These are phyloP conservation scores for Cephus nigrinus DNA, from an alignment of 2,888 invertebrate genomes.

Conservation along the genomic window DNA sequence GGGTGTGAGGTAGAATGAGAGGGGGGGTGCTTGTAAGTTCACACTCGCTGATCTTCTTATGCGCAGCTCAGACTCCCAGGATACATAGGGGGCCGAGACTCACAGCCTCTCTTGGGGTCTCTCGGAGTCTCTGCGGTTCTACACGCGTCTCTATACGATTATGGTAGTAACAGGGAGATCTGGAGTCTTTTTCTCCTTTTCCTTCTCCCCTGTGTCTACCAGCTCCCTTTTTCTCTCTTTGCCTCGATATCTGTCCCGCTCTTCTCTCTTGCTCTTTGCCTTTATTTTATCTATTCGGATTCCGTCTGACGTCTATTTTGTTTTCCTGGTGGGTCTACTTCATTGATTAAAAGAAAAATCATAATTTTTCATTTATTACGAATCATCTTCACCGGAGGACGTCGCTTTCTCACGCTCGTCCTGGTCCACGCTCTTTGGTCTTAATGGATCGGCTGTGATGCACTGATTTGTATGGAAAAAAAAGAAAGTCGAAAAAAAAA, in stretches of 20 bases:
- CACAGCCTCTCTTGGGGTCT: neutral
- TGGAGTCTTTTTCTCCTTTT: neutral
- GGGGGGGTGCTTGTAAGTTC: conserved; percentile 21
- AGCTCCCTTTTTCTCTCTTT: neutral
- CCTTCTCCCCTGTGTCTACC: neutral
- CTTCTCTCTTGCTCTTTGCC: neutral
- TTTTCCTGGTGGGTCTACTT: neutral
- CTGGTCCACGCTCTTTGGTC: neutral
- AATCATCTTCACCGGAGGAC: neutral
- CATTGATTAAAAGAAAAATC: neutral
- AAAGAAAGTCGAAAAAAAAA: neutral
- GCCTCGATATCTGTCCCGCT: neutral
- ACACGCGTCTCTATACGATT: neutral
- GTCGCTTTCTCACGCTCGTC: neutral
- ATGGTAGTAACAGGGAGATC: neutral
- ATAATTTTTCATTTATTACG: neutral
- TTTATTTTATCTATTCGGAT: neutral
- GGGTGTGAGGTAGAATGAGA: neutral
- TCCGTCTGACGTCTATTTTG: neutral
- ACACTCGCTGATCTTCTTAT: conserved; percentile 18
- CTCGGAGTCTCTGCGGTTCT: neutral
- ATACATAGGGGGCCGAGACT: neutral
- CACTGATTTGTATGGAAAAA: neutral
- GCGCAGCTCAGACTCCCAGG: neutral
- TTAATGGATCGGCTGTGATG: neutral